phyloP scores from a whole-genome alignment of 2,797 vertebrate species.

The Uromys caudimaculatus region DNA sequence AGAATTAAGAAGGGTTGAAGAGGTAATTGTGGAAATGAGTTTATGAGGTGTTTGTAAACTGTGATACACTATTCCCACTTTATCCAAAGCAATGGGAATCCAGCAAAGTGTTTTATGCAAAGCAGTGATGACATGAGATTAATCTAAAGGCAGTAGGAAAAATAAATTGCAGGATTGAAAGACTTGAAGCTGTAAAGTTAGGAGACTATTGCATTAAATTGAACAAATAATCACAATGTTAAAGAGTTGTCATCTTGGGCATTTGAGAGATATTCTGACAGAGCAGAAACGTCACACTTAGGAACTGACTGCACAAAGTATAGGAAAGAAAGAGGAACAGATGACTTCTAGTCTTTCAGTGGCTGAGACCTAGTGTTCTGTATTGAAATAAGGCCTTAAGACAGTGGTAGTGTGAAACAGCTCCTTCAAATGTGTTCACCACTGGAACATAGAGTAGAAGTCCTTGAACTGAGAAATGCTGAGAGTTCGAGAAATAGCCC shows the following conservation, averaged over 20 bases:
- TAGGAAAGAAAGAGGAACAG: background rate
- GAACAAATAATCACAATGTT: background rate
- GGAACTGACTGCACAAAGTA: background rate
- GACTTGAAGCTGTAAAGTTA: background rate
- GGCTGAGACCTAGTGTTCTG: background rate
- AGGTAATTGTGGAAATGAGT: constrained; percentile 48
- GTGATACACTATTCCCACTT: constrained; percentile 45
- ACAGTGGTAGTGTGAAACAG: background rate
- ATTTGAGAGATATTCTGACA: background rate
- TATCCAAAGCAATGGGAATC: constrained; percentile 51
- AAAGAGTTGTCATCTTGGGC: background rate
- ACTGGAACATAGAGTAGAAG: background rate
- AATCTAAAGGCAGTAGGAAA: constrained; percentile 28
- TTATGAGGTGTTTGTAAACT: constrained; percentile 44
- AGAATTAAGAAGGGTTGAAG: background rate
- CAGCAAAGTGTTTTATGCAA: constrained; percentile 58
- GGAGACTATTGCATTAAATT: background rate
- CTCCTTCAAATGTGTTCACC: background rate
- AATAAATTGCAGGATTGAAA: constrained; percentile 28
- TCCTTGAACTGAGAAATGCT: background rate
- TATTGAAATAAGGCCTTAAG: background rate
- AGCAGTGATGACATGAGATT: constrained; percentile 45
- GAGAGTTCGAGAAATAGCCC: background rate
- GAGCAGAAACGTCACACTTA: background rate
- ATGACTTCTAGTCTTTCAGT: background rate